These are phyloP conservation scores for Drosophila aff. DNA, from an alignment of 1,140 invertebrate species.

Conservation along the genomic window DNA sequence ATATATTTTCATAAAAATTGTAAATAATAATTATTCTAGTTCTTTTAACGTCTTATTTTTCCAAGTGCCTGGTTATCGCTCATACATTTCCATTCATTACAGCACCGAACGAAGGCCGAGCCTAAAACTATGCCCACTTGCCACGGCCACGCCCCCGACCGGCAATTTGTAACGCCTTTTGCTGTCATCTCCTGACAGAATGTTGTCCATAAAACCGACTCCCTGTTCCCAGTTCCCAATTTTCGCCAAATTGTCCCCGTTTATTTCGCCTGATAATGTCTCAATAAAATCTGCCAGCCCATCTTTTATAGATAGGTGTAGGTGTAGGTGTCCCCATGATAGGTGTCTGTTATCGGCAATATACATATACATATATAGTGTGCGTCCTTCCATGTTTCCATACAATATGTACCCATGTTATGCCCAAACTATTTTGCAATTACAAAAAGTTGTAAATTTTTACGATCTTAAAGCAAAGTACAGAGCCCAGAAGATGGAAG, in stretches of 20 bases:
- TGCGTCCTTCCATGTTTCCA: slow-evolving; percentile 3
- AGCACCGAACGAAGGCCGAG: slow-evolving; percentile 8
- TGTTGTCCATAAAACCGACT: slow-evolving; percentile 60
- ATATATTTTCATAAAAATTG: not conserved
- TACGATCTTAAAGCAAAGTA: slow-evolving; percentile 36
- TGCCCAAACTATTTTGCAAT: slow-evolving; percentile 73
- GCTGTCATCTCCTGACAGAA: slow-evolving; percentile 50
- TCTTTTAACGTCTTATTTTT: not conserved
- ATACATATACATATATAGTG: slow-evolving; percentile 13
- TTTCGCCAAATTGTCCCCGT: slow-evolving; percentile 71
- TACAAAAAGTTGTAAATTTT: slow-evolving; percentile 76
- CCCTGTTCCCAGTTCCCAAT: slow-evolving; percentile 37
- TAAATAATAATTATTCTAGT: not conserved
- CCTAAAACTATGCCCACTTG: slow-evolving; percentile 60
- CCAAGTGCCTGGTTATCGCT: slow-evolving; percentile 53
- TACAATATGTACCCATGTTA: not conserved
- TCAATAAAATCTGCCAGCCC: slow-evolving; percentile 76
- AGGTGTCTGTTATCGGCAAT: slow-evolving; percentile 64
- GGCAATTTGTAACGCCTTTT: slow-evolving; percentile 64
- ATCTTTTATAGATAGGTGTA: slow-evolving; percentile 51
- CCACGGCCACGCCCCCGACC: slow-evolving; percentile 44
- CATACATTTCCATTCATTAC: slow-evolving; percentile 63
- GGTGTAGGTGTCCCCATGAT: slow-evolving; percentile 11
- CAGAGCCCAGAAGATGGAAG: not conserved
- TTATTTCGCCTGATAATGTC: slow-evolving; percentile 81